These are phyloP conservation scores for Muscidifurax raptorellus DNA, from an alignment of 1,140 invertebrate genomes.

Conservation along the genomic window DNA sequence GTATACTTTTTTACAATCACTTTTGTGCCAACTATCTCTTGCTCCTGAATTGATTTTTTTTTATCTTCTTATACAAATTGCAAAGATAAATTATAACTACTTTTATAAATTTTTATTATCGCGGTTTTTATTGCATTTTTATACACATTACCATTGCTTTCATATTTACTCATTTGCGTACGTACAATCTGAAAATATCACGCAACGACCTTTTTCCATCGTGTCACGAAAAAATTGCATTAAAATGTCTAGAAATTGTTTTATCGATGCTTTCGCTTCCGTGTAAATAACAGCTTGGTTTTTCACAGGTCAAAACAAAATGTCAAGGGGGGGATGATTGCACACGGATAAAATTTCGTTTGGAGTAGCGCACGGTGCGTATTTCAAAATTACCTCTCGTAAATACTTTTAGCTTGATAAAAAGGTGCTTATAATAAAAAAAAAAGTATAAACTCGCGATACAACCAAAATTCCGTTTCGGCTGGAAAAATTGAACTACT, in stretches of 20 bases:
- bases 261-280: not conserved
- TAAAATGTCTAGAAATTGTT: slow-evolving; percentile 3
- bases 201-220: not conserved
- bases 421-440: not conserved
- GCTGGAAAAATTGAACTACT: not conserved
- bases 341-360: not conserved
- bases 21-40: slow-evolving; percentile 30
- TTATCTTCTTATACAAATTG: not conserved
- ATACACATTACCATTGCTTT: too few species aligned
- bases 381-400: not conserved
- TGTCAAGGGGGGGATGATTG: not conserved
- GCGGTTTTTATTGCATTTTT: too few species aligned
- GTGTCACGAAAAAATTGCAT: not conserved
- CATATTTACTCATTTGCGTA: slow-evolving; percentile 11
- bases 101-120: too few species aligned
- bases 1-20: slow-evolving; percentile 35
- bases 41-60: not conserved
- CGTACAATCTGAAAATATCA: slow-evolving; percentile 21
- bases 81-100: too few species aligned
- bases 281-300: slow-evolving; percentile 8
- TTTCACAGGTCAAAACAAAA: not conserved
- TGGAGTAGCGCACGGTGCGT: not conserved
- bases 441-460: not conserved
- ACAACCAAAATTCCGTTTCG: not conserved
- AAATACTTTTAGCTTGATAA: not conserved